Base-by-base conservation (phyloP, 1,140 invertebrate species). In the Hormaphis cornu region DNA sequence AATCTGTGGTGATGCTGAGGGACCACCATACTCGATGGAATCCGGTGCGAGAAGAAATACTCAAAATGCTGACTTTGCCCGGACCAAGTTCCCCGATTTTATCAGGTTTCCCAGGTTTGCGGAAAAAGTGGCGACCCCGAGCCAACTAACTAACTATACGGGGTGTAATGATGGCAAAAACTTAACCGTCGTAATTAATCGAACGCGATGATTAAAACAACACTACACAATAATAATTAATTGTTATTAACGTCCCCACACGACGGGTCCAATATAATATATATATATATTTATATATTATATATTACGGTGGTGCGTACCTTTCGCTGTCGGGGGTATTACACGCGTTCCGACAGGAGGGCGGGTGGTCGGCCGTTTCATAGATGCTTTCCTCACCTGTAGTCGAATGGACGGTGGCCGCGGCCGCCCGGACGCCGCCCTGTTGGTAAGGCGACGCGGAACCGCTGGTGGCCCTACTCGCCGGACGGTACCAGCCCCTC, bases 271-370 rank as follows among this genome's bases (percentile, higher is more conserved):
- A 8, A 40, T 8, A 40, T 40, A 40, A 40, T 40, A 40, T 14
- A 40, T 40, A 40, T 46, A n/a, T 10, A 16, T 46, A 46, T n/a
- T n/a, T n/a, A 46, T 8, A 89, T 87, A 89, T 91, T 82, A 88
- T 90, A 87, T 88, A 91, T 83, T 87, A 88, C 84, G 88, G 24
- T 48, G 59, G 59, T 66, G 61, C 61, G 20, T 86, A 91, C 89
- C 89, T 91, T 84, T 89, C 89, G 80, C 88, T 89, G 79, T 90
- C 89, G 74, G 87, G 88, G 61, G 87, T 88, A 79, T 89, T 88
- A 79, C 78, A 79, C 75, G 79, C 75, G 81, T 76, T 79, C 80
- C 81, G 73, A 78, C 80, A 75, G 77, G 79, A 77, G 70, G 85
- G 81, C 75, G 87, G 86, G 77, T 86, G 84, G 80, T 90, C 89